phyloP scores from a whole-genome alignment of 2,797 vertebrate species.

The Triplophysa bombifrons region DNA sequence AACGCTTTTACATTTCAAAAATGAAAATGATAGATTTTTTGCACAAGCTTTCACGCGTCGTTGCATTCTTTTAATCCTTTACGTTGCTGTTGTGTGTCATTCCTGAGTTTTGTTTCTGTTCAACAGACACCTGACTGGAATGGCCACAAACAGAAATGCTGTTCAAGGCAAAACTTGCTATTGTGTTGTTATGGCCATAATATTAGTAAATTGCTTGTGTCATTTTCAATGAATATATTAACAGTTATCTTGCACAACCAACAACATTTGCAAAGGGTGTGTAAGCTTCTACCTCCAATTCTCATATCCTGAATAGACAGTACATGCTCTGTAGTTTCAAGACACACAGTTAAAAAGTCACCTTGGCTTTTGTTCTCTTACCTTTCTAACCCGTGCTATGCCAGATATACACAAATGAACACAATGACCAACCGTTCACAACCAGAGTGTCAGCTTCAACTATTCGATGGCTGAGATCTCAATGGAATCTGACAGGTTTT shows the following conservation, averaged over 20 bases:
- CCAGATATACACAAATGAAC: background rate
- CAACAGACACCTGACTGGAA: too few relatives aligned
- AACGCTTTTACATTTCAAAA: too few relatives aligned
- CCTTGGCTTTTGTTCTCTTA: constrained; percentile 1
- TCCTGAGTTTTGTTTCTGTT: too few relatives aligned
- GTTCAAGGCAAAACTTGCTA: background rate
- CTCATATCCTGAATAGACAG: constrained; percentile 6
- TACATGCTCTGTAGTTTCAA: constrained; percentile 10
- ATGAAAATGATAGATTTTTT: too few relatives aligned
- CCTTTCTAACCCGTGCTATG: background rate
- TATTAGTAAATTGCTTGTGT: too few relatives aligned
- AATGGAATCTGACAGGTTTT: constrained; percentile 11
- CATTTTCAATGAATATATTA: background rate
- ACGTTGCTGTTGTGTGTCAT: too few relatives aligned
- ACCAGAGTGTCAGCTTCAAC: background rate
- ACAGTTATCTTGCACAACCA: background rate
- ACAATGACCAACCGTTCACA: background rate
- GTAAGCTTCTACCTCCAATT: constrained; percentile 9
- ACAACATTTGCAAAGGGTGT: constrained; percentile 6
- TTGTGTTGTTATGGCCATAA: background rate
- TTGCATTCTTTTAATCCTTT: too few relatives aligned
- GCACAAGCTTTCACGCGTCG: too few relatives aligned
- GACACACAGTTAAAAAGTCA: background rate
- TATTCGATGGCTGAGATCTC: constrained; percentile 12
- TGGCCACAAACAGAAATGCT: too few relatives aligned